These are phyloP conservation scores for Tetragonula clypearis DNA, from an alignment of 1,140 invertebrate genomes.

Conservation along the genomic window DNA sequence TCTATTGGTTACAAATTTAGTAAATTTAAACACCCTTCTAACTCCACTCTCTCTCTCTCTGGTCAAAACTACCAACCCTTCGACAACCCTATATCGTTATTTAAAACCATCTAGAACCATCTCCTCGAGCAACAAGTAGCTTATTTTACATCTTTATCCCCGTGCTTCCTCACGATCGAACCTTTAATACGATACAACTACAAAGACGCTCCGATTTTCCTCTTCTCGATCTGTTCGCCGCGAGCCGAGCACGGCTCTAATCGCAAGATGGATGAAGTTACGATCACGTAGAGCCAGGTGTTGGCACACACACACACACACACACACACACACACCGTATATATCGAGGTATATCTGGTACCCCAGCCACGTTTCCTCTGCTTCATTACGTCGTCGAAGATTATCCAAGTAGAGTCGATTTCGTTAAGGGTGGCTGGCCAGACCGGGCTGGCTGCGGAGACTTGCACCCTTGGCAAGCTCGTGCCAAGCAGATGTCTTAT, in stretches of 20 bases:
- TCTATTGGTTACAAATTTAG: no score
- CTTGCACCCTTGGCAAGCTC: conserved; percentile 68
- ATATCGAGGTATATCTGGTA: not conserved
- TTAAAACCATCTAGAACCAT: not conserved
- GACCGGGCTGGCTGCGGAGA: conserved; percentile 47
- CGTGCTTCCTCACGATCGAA: not conserved
- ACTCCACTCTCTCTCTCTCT: no score
- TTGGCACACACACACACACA: conserved; percentile 13
- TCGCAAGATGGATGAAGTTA: conserved; percentile 58
- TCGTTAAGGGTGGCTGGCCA: conserved; percentile 65
- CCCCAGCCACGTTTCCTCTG: conserved; percentile 47
- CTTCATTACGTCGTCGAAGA: conserved; percentile 66
- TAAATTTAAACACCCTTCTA: no score
- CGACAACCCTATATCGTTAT: not conserved
- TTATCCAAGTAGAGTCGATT: conserved; percentile 64
- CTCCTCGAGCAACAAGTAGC: not conserved
- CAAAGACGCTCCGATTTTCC: not conserved
- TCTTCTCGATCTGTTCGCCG: not conserved
- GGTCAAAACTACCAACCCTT: not conserved
- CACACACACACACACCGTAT: not conserved
- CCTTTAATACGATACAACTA: accelerated
- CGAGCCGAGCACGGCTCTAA: not conserved
- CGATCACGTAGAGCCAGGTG: conserved; percentile 58
- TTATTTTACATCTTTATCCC: not conserved
- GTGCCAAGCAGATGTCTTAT: conserved; percentile 75